Conservation (phyloP, 1,140 invertebrate genomes). For the Euschistus heros region DNA sequence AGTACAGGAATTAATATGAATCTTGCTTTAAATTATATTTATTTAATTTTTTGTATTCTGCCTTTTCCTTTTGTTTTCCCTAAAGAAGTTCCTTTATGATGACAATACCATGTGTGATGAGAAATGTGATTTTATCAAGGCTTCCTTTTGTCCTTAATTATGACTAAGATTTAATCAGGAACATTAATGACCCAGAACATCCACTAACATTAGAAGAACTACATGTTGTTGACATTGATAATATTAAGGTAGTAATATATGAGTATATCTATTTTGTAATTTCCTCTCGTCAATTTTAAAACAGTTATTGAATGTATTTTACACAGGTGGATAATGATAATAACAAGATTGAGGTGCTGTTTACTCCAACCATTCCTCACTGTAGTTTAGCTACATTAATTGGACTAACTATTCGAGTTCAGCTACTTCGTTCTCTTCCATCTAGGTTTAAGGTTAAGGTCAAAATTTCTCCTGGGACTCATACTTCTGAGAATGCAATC, state of each 20-base stretch:
- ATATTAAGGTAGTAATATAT: slow-evolving; percentile 49
- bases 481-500: slow-evolving; percentile 80
- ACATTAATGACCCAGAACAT: slow-evolving; percentile 98
- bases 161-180: slow-evolving; percentile 69
- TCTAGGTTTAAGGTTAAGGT: slow-evolving; percentile 81
- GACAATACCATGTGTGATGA: no score
- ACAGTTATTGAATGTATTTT: slow-evolving; percentile 20
- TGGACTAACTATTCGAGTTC: slow-evolving; percentile 76
- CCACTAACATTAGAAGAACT: slow-evolving; percentile 92
- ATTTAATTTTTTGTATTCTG: background rate
- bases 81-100: background rate
- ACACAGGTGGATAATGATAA: slow-evolving; percentile 52
- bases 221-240: slow-evolving; percentile 79
- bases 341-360: slow-evolving; percentile 63
- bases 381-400: slow-evolving; percentile 99
- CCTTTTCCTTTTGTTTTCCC: background rate
- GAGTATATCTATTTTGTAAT: background rate
- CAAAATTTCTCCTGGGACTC: slow-evolving; percentile 81
- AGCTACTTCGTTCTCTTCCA: slow-evolving; percentile 78
- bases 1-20: no score
- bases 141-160: slow-evolving; percentile 16
- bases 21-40: no score
- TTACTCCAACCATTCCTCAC: slow-evolving; percentile 97
- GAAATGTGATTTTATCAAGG: no score
- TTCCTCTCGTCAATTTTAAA: background rate